phyloP scores from a whole-genome alignment of 2,797 vertebrate genomes.

The Sebastes melanostomus region DNA sequence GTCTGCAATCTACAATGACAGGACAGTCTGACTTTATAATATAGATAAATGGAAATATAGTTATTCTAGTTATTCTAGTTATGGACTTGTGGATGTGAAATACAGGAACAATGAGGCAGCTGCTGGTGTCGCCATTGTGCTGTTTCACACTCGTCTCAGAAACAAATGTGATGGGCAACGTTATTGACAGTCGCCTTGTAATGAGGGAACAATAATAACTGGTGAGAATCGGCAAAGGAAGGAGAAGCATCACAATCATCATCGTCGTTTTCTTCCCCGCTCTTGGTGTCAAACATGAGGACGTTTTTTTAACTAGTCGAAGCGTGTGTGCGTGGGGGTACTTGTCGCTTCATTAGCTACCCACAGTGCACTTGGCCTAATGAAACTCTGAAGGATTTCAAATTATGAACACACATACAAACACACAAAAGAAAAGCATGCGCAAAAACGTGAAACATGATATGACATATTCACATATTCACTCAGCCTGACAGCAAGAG shows the following conservation, averaged over 20 bases:
- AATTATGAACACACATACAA: slow-evolving; percentile 17
- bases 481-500: slow-evolving; percentile 6
- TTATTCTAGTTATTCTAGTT: background rate
- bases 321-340: background rate
- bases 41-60: background rate
- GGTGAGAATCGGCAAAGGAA: background rate
- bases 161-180: background rate
- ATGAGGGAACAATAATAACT: background rate
- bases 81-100: background rate
- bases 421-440: slow-evolving; percentile 1
- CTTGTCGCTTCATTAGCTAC: slow-evolving; percentile 27
- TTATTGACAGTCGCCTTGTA: background rate
- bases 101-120: background rate
- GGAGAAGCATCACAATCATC: slow-evolving; percentile 12
- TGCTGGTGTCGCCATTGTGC: background rate
- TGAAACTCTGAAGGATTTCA: slow-evolving; percentile 10
- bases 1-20: background rate
- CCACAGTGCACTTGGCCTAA: slow-evolving; percentile 11
- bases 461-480: background rate
- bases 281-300: slow-evolving; percentile 6
- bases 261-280: background rate
- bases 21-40: background rate
- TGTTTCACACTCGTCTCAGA: background rate
- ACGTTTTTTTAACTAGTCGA: background rate
- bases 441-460: slow-evolving; percentile 9